Percentiles rank a stretch among this genome's conserved stretches.
Evolutionary conservation across 2,113 vertebrate genomes (phyloP).

Genomic region (Fregetta grallaria): DNA sequence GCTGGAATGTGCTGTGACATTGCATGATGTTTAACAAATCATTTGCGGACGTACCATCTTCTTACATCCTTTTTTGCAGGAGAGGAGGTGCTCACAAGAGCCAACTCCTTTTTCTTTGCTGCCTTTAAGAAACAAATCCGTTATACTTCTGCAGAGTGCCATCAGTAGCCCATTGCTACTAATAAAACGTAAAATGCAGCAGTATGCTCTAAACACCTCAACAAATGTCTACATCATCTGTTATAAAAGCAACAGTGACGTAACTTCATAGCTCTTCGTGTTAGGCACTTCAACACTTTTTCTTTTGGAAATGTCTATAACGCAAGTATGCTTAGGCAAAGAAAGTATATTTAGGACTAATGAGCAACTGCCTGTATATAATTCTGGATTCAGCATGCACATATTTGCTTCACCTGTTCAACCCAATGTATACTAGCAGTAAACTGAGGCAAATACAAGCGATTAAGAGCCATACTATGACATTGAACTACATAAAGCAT

Average conservation of each 20-base stretch:
- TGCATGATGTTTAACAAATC: background rate
- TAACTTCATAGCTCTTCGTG: background rate
- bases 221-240: background rate
- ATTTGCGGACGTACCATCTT: background rate
- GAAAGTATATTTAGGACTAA: slow-evolving; percentile 17
- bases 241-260: background rate
- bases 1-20: background rate
- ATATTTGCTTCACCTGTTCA: slow-evolving; percentile 32
- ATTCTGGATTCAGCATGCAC: slow-evolving; percentile 34
- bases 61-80: background rate
- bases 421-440: background rate
- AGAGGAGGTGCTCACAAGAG: background rate
- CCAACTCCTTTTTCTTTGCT: background rate
- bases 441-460: slow-evolving; percentile 26
- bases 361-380: slow-evolving; percentile 11
- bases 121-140: background rate
- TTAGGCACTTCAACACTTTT: background rate
- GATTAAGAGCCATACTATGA: slow-evolving; percentile 2
- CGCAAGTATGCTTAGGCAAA: slow-evolving; percentile 1
- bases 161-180: background rate
- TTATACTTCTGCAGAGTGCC: background rate
- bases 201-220: background rate
- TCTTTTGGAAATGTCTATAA: slow-evolving; percentile 20
- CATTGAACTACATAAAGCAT: background rate
- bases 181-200: background rate